Evolutionary conservation across 2,888 invertebrate genomes (phyloP).

Genomic region (Strigamia transsilvanica): DNA sequence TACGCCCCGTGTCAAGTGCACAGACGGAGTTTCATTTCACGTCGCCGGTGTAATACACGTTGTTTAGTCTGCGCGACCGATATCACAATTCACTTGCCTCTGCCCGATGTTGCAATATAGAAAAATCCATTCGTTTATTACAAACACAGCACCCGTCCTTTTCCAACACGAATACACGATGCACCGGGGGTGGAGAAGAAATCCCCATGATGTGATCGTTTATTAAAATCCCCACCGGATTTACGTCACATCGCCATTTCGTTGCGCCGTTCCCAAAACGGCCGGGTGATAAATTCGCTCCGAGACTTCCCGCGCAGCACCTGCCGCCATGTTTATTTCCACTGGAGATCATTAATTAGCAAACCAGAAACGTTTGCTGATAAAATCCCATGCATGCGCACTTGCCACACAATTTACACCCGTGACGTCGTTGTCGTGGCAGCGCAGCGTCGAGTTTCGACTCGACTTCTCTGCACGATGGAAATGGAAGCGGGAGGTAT

Average conservation of each 20-base stretch:
- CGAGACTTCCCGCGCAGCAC: slow-evolving; percentile 5
- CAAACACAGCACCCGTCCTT: slow-evolving; percentile 9
- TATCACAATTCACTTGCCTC: not conserved
- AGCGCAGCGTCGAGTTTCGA: not conserved
- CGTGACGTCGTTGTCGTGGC: slow-evolving; percentile 26
- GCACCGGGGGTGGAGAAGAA: not conserved
- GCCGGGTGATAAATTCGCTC: slow-evolving; percentile 7
- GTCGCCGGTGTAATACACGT: slow-evolving; percentile 21
- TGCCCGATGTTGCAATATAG: not conserved
- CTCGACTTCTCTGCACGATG: not conserved
- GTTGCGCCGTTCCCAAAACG: slow-evolving; percentile 24
- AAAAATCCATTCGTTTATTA: slow-evolving; percentile 14
- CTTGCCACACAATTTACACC: slow-evolving; percentile 16
- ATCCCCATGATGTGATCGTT: slow-evolving; percentile 15
- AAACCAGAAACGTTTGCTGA: slow-evolving; percentile 21
- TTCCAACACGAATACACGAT: not conserved
- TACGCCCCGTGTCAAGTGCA: slow-evolving; percentile 30
- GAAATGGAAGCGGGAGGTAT: not conserved
- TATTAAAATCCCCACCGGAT: slow-evolving; percentile 19
- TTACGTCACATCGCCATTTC: not conserved
- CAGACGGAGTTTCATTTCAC: slow-evolving; percentile 26
- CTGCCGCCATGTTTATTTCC: slow-evolving; percentile 30
- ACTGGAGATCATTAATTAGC: slow-evolving; percentile 21
- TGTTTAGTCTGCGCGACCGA: slow-evolving; percentile 30
- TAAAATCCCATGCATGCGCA: slow-evolving; percentile 16